Evolutionary conservation across 2,113 vertebrate genomes (phyloP).

Genomic region (Riparia riparia): DNA sequence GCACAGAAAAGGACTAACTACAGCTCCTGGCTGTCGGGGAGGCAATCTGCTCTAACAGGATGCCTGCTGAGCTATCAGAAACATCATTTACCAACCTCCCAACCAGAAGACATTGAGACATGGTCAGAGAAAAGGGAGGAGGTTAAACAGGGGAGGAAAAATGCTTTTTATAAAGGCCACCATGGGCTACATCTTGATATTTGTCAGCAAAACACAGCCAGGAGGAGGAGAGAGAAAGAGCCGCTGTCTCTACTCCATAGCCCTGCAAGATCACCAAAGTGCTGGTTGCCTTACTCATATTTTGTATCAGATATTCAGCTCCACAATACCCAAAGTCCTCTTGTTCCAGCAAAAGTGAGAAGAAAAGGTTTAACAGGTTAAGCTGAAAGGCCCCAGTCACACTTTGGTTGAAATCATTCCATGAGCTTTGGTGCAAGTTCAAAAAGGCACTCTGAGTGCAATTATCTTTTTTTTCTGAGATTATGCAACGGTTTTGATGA

Average conservation of each 20-base stretch:
- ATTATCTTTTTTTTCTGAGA: neutral
- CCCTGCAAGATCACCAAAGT: neutral
- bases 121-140: neutral
- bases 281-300: neutral
- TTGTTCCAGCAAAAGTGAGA: neutral
- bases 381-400: neutral
- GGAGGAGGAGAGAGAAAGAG: neutral
- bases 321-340: neutral
- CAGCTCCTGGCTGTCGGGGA: constrained; percentile 10
- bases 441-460: neutral
- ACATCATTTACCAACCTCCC: constrained; percentile 26
- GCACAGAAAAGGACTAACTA: neutral
- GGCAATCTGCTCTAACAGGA: constrained; percentile 29
- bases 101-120: neutral
- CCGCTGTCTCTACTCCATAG: neutral
- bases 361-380: neutral
- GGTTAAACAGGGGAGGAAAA: neutral
- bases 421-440: neutral
- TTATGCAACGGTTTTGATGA: constrained; percentile 5
- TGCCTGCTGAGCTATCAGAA: constrained; percentile 54
- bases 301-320: neutral
- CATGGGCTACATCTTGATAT: neutral
- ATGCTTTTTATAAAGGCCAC: neutral
- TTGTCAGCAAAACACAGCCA: neutral
- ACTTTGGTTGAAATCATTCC: neutral